A percentile compares a stretch with the other conserved stretches of the same genome.
Conservation (phyloP, 2,797 vertebrate genomes). For the Amblyopsis hoosieri region DNA sequence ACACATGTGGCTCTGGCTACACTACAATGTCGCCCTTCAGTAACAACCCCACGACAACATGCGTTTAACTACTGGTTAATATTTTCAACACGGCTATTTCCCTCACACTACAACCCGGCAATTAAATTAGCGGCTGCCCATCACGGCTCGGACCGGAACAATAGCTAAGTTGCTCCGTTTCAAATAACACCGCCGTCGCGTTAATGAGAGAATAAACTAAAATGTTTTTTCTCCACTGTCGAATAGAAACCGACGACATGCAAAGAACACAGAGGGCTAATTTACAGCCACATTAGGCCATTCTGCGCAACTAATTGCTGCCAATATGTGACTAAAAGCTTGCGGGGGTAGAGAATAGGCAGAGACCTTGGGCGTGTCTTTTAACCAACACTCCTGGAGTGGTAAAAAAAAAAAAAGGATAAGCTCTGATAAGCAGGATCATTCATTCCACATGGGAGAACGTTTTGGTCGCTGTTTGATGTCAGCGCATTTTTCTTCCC, state of each 20-base stretch:
- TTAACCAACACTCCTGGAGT: not conserved
- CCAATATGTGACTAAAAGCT: constrained; percentile 41
- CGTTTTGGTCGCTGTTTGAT: too few species aligned
- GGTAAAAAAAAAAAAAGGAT: not conserved
- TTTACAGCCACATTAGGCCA: constrained; percentile 39
- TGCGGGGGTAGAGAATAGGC: not conserved
- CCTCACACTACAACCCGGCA: constrained; percentile 45
- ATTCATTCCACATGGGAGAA: too few species aligned
- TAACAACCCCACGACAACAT: constrained; percentile 52
- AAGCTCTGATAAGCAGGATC: too few species aligned
- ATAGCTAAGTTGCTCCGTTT: constrained; percentile 15
- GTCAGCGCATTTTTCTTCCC: too few species aligned
- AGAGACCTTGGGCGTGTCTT: not conserved
- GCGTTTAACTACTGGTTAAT: too few species aligned
- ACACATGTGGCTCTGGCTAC: not conserved
- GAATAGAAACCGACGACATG: constrained; percentile 20
- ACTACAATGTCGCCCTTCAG: constrained; percentile 54
- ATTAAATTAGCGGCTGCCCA: constrained; percentile 60
- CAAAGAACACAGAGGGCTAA: constrained; percentile 30
- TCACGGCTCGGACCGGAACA: constrained; percentile 33
- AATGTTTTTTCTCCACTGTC: not conserved
- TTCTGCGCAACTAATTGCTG: constrained; percentile 51
- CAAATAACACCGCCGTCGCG: constrained; percentile 39
- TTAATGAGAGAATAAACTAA: constrained; percentile 42
- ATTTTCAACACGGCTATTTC: constrained; percentile 31